Evolutionary conservation across 2,888 invertebrate genomes (phyloP).

Genomic region (Eupithecia pulchellata): DNA sequence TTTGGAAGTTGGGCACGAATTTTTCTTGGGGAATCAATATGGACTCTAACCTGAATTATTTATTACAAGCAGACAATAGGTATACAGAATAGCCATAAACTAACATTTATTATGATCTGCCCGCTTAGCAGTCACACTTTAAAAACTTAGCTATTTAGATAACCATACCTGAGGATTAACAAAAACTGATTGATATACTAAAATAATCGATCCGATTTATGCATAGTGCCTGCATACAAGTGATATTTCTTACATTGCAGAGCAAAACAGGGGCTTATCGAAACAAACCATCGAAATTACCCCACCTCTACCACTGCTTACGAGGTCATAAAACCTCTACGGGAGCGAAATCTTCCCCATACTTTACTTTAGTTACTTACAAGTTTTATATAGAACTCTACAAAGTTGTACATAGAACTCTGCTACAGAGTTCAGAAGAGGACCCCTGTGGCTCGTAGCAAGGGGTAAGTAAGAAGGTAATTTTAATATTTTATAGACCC

Average conservation of each 20-base stretch:
- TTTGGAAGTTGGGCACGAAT: background rate
- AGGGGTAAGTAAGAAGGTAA: constrained; percentile 24
- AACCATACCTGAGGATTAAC: background rate
- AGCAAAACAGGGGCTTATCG: constrained; percentile 31
- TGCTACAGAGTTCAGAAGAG: constrained; percentile 39
- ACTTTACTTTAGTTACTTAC: constrained; percentile 56
- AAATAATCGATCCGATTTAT: background rate
- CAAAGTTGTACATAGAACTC: constrained; percentile 50
- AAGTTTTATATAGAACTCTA: constrained; percentile 50
- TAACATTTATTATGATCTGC: too few relatives aligned
- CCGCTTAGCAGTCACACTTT: too few relatives aligned
- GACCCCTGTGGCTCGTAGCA: constrained; percentile 47
- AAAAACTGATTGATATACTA: background rate
- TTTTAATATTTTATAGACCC: constrained; percentile 17
- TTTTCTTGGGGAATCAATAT: background rate
- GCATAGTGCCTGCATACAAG: background rate
- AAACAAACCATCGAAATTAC: constrained; percentile 43
- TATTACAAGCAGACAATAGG: background rate
- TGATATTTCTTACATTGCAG: background rate
- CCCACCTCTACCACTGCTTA: constrained; percentile 49
- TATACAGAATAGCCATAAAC: too few relatives aligned
- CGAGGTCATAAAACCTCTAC: constrained; percentile 48
- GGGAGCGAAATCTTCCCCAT: constrained; percentile 58
- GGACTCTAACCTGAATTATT: background rate
- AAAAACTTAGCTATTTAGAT: background rate